Evolutionary conservation across 2,888 invertebrate species (phyloP).

Genomic region (Toxonevra muliebris): DNA sequence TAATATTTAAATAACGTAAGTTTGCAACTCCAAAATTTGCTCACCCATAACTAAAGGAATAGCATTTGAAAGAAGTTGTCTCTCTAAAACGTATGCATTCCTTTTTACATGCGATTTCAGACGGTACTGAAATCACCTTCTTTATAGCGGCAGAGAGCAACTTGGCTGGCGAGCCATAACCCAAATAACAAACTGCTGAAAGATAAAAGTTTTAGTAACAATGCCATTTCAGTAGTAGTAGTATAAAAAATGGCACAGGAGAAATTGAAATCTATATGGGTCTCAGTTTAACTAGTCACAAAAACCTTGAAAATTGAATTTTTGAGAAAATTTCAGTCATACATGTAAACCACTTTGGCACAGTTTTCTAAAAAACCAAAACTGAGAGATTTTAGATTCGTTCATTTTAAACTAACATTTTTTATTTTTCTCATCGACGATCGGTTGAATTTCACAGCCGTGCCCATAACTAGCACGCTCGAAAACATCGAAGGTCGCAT

Average conservation of each 20-base stretch:
- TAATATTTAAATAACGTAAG: constrained; percentile 1
- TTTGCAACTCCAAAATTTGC: constrained; percentile 24
- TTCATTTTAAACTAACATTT: constrained; percentile 59
- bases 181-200: constrained; percentile 77
- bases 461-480: constrained; percentile 83
- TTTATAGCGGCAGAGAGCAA: constrained; percentile 73
- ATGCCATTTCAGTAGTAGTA: neutral
- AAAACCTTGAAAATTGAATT: no score
- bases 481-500: constrained; percentile 78
- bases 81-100: constrained; percentile 71
- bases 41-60: constrained; percentile 80
- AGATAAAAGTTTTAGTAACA: no score
- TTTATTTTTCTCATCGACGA: constrained; percentile 64
- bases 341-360: no score
- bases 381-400: no score
- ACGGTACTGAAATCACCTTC: constrained; percentile 72
- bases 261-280: neutral
- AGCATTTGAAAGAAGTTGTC: constrained; percentile 73
- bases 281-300: neutral
- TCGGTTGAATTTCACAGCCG: constrained; percentile 79
- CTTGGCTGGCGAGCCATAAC: constrained; percentile 79
- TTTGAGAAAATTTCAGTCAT: no score
- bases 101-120: constrained; percentile 75
- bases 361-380: no score
- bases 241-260: neutral